A percentile compares a stretch with the other conserved stretches of the same genome.
These are phyloP conservation scores for Amazona guildingii DNA, from an alignment of 2,113 vertebrate species.

Conservation along the genomic window DNA sequence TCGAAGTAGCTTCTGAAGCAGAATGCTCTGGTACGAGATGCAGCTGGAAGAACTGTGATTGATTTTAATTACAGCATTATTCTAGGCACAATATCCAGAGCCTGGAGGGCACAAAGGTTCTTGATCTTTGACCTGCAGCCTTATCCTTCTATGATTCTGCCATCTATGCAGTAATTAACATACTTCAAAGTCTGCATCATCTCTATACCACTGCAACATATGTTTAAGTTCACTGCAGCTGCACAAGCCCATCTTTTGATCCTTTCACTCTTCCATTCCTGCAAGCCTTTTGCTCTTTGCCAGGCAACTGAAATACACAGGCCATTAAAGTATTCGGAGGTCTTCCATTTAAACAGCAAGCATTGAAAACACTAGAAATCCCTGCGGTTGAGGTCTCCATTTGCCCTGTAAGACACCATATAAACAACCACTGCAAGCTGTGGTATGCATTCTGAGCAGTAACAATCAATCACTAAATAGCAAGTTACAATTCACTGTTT, in stretches of 20 bases:
- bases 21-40: neutral
- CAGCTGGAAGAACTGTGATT: neutral
- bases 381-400: neutral
- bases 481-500: neutral
- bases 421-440: neutral
- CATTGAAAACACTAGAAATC: neutral
- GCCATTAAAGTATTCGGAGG: neutral
- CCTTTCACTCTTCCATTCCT: neutral
- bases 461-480: neutral
- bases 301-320: neutral
- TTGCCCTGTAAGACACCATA: neutral
- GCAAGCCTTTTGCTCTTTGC: slow-evolving; percentile 10
- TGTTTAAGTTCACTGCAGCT: neutral
- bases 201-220: neutral
- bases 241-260: neutral
- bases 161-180: neutral
- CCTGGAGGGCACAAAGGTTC: neutral
- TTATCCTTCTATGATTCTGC: neutral
- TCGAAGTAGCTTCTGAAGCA: neutral
- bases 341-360: neutral
- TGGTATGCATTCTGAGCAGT: neutral
- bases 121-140: neutral
- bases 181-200: neutral
- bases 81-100: neutral
- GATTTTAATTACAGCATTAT: neutral